Base-by-base conservation (phyloP, 2,888 invertebrate genomes). In the Heteropelma amictum region DNA sequence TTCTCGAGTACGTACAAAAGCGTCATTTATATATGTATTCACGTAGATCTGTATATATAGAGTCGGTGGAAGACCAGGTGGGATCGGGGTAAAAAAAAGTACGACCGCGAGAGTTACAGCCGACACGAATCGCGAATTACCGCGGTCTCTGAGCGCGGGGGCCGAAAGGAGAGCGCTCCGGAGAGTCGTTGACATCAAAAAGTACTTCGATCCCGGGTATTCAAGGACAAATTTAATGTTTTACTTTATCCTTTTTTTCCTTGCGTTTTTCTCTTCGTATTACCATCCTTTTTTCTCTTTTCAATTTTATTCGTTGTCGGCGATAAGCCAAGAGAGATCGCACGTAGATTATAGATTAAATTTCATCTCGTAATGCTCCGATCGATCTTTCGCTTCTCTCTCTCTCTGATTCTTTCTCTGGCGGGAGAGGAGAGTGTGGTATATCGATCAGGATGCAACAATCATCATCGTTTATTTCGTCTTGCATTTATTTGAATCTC, bases 71-170 rank as follows among this genome's bases (percentile, higher is more conserved):
- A 78, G 10, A 75, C 78, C 81, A 63, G 79, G 81, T 79, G 78
- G 77, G 76, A 69, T 70, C 35, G 40, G 8, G 23, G 60, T 33
- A 77, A 79, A 79, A 80, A 79, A 80, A 33, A 63, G 65, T 26
- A 67, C 71, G 67, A 68, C 67, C 64, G 71, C 60, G 77, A 77
- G 85, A 87, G 84, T 87, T 87, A 87, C 87, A 87, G 79, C 80
- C 87, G 82, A 87, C 87, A 87, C 81, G 87, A 81, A 86, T 87
- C 83, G 86, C 85, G 87, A 87, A 87, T 87, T 87, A 87, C 84
- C 84, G 77, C 77, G 76, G 78, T 77, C 54, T 65, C 45, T 30
- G 51, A 17, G 49, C 53, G 53, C 53, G 69, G 77, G 60, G 56
- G 76, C 79, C 81, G 80, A 78, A 78, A 85, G 81, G 81, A 78